phyloP scores from a whole-genome alignment of 1,140 invertebrate species.

The Nymphalis io region DNA sequence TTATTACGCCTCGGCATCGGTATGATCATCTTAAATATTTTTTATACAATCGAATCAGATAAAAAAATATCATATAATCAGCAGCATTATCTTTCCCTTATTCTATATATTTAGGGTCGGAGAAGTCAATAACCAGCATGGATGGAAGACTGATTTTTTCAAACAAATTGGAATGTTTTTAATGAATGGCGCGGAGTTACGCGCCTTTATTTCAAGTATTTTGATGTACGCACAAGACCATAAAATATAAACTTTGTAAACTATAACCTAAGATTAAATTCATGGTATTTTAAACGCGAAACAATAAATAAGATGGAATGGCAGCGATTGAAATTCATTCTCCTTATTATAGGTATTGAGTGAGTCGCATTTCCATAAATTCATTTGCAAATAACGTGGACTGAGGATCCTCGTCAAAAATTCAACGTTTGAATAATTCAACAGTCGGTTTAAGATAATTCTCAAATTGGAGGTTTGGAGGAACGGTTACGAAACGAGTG shows the following conservation, averaged over 20 bases:
- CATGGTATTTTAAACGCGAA: neutral
- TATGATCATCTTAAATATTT: neutral
- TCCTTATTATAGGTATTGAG: slow-evolving; percentile 45
- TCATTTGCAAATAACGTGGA: slow-evolving; percentile 59
- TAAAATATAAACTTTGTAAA: neutral
- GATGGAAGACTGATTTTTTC: too few species aligned
- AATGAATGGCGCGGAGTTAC: too few species aligned
- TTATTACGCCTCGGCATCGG: neutral
- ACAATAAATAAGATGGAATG: neutral
- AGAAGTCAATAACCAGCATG: too few species aligned
- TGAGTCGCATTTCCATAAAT: slow-evolving; percentile 64
- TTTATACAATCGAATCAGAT: too few species aligned
- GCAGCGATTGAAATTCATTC: slow-evolving; percentile 35
- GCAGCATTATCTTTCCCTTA: too few species aligned
- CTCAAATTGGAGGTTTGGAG: slow-evolving; percentile 65
- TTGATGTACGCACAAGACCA: too few species aligned
- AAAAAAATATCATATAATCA: too few species aligned
- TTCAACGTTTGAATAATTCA: slow-evolving; percentile 71
- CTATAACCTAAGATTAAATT: neutral
- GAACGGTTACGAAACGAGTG: slow-evolving; percentile 40
- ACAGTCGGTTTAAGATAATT: slow-evolving; percentile 67
- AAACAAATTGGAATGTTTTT: too few species aligned
- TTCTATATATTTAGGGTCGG: too few species aligned
- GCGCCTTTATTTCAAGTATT: too few species aligned
- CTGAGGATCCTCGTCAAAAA: slow-evolving; percentile 62